phyloP scores from a whole-genome alignment of 2,888 invertebrate species.

The Tetragonisca angustula region DNA sequence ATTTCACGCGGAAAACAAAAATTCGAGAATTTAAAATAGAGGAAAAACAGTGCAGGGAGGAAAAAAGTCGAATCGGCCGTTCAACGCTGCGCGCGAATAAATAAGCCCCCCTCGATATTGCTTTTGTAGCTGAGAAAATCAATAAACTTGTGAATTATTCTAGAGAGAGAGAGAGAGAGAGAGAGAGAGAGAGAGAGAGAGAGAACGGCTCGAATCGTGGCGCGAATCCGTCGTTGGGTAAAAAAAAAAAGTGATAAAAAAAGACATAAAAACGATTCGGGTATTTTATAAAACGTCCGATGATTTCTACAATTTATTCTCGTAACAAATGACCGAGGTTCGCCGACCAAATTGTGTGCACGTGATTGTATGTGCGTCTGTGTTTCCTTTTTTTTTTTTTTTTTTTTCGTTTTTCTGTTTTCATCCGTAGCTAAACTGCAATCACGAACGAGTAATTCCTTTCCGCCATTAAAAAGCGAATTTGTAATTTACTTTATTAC shows the following conservation, averaged over 20 bases:
- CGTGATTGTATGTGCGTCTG: not conserved
- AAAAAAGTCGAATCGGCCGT: conserved; percentile 2
- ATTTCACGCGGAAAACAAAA: not conserved
- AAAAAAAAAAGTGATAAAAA: not conserved
- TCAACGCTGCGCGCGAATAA: conserved; percentile 14
- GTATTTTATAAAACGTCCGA: conserved; percentile 14
- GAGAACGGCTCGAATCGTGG: not conserved
- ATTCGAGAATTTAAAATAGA: not conserved
- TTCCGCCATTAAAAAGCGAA: not conserved
- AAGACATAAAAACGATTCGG: not conserved
- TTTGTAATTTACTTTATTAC: not conserved
- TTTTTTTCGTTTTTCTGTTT: not conserved
- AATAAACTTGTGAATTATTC: conserved; percentile 41
- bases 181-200: not conserved
- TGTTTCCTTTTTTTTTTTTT: not conserved
- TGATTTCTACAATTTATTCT: conserved; percentile 31
- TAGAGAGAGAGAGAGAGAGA: not conserved
- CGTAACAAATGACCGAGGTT: not conserved
- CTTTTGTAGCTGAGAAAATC: conserved; percentile 31
- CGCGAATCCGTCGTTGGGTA: conserved; percentile 17
- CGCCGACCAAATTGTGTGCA: not conserved
- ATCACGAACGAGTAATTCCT: not conserved
- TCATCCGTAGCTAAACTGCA: not conserved
- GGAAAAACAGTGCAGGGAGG: not conserved
- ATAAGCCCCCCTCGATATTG: conserved; percentile 27